phyloP scores from a whole-genome alignment of 2,888 invertebrate genomes.

The Platypus cylindrus region DNA sequence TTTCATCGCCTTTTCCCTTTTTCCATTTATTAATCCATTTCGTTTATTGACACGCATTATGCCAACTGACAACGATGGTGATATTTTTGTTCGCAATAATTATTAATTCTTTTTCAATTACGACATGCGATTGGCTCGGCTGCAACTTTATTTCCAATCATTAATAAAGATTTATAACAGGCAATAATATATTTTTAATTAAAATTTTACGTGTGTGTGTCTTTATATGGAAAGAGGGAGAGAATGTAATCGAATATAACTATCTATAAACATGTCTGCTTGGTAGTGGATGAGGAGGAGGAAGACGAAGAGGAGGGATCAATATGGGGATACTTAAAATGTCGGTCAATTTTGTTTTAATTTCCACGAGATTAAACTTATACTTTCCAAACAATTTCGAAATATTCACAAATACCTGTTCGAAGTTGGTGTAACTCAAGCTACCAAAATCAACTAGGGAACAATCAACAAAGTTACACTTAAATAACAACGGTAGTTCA shows the following conservation, averaged over 20 bases:
- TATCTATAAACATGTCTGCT: neutral
- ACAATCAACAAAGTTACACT: no score
- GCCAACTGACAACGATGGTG: conserved; percentile 8
- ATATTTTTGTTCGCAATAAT: conserved; percentile 8
- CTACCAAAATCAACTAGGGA: no score
- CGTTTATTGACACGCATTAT: conserved; percentile 12
- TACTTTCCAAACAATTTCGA: neutral
- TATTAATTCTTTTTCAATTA: conserved; percentile 5
- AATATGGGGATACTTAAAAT: conserved; percentile 2
- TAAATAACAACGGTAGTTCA: no score
- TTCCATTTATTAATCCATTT: no score
- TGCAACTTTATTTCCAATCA: conserved; percentile 8
- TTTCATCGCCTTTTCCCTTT: no score
- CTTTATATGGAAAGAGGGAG: no score
- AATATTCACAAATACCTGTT: conserved; percentile 1
- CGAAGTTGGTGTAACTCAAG: no score
- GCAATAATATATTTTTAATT: conserved; percentile 3
- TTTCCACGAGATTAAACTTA: no score
- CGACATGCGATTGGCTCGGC: conserved; percentile 1
- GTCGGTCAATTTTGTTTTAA: neutral
- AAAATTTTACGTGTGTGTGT: conserved; percentile 4
- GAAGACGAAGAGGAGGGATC: no score
- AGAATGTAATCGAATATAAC: no score
- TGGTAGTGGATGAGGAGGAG: neutral
- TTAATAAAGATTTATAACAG: conserved; percentile 11